Percentiles rank a stretch among this genome's conserved stretches.
These are phyloP conservation scores for Sinotaia quadrata DNA, from an alignment of 2,888 invertebrate species.

Conservation along the genomic window DNA sequence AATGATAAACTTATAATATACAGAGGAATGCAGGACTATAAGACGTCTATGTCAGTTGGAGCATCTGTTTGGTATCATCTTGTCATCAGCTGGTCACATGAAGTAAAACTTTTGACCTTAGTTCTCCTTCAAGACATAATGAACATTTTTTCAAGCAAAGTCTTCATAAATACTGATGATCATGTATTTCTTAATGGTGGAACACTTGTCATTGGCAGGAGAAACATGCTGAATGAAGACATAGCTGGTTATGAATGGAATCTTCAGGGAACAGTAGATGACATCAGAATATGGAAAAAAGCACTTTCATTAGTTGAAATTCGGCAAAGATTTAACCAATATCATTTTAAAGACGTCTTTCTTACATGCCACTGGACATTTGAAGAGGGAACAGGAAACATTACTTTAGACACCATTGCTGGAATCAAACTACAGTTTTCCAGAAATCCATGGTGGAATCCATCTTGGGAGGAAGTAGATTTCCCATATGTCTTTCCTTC, in stretches of 20 bases:
- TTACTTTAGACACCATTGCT: constrained; percentile 36
- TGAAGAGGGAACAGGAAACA: constrained; percentile 42
- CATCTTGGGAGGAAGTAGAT: constrained; percentile 40
- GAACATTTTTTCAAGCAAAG: constrained; percentile 26
- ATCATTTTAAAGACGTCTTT: background rate
- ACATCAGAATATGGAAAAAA: constrained; percentile 52
- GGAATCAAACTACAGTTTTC: constrained; percentile 32
- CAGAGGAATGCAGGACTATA: constrained; percentile 23
- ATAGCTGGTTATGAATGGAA: constrained; percentile 33
- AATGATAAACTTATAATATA: constrained; percentile 32
- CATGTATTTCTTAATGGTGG: constrained; percentile 46
- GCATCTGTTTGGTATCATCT: constrained; percentile 52
- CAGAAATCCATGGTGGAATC: constrained; percentile 39
- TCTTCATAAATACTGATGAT: background rate
- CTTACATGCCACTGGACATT: constrained; percentile 45
- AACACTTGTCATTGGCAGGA: constrained; percentile 48
- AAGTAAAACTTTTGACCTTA: constrained; percentile 31
- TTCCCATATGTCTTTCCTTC: constrained; percentile 40
- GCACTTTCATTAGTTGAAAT: constrained; percentile 37
- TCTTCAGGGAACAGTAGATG: constrained; percentile 49
- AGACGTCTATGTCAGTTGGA: constrained; percentile 36
- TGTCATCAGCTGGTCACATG: constrained; percentile 43
- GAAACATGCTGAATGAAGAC: constrained; percentile 32
- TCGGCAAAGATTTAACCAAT: constrained; percentile 39
- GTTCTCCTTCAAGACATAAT: constrained; percentile 38